Evolutionary conservation across 2,888 invertebrate genomes (phyloP).

Genomic region (Parascotia fuliginaria): DNA sequence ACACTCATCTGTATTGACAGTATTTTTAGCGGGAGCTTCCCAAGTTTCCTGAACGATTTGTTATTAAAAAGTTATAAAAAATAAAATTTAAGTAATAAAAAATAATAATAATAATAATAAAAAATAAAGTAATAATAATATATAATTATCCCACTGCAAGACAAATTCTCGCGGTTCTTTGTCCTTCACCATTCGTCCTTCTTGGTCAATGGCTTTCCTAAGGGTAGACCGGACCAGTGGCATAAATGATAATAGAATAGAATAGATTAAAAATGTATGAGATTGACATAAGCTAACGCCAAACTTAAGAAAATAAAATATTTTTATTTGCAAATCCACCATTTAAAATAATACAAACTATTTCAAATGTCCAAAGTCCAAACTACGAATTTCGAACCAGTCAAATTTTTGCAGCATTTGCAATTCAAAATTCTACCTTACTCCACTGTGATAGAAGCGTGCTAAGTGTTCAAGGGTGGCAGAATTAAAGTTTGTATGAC

Average conservation of each 20-base stretch:
- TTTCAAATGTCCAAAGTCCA: neutral
- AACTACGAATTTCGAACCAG: constrained; percentile 8
- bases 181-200: too few relatives aligned
- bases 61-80: neutral
- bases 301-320: neutral
- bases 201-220: too few relatives aligned
- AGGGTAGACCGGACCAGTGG: too few relatives aligned
- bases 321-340: too few relatives aligned
- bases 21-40: constrained; percentile 18
- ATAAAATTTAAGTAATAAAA: neutral
- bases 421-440: constrained; percentile 49
- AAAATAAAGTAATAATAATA: too few relatives aligned
- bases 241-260: too few relatives aligned
- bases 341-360: neutral
- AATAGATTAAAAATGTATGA: too few relatives aligned
- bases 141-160: too few relatives aligned
- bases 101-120: neutral
- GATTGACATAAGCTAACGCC: too few relatives aligned
- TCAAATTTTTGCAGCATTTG: constrained; percentile 27
- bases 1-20: constrained; percentile 20
- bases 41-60: neutral
- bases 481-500: constrained; percentile 51
- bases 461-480: constrained; percentile 39
- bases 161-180: too few relatives aligned
- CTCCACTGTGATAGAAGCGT: constrained; percentile 47